phyloP scores from a whole-genome alignment of 1,140 invertebrate genomes.

The Megathymus violae region DNA sequence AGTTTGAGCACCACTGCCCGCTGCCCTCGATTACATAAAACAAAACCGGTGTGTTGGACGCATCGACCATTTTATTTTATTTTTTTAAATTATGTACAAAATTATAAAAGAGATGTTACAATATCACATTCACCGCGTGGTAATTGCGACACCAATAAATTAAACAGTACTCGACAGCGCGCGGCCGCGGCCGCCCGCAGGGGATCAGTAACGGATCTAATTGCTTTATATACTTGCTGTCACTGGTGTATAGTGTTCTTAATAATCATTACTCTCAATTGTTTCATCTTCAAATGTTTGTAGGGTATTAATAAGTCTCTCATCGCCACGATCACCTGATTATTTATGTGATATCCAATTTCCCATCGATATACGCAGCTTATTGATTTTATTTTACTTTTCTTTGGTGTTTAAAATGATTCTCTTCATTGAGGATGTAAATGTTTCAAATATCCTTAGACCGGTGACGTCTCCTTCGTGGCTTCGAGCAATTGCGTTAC shows the following conservation, averaged over 20 bases:
- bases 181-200: conserved; percentile 23
- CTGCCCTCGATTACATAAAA: conserved; percentile 30
- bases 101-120: conserved; percentile 69
- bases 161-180: conserved; percentile 60
- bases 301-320: too few relatives aligned
- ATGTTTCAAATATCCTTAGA: neutral
- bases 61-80: conserved; percentile 59
- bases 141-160: conserved; percentile 73
- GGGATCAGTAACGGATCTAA: conserved; percentile 43
- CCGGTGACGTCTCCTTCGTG: neutral
- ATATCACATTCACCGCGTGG: conserved; percentile 69
- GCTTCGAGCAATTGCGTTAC: conserved; percentile 5
- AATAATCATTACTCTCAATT: too few relatives aligned
- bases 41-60: conserved; percentile 44
- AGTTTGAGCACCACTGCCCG: neutral
- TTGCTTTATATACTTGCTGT: neutral
- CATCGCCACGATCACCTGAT: too few relatives aligned
- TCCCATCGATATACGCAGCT: too few relatives aligned
- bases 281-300: too few relatives aligned
- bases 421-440: neutral
- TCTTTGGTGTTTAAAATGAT: neutral
- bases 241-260: too few relatives aligned
- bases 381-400: neutral
- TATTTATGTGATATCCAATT: too few relatives aligned
- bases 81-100: conserved; percentile 69